Conservation (phyloP, 2,113 vertebrate species). For the Conger conger region DNA sequence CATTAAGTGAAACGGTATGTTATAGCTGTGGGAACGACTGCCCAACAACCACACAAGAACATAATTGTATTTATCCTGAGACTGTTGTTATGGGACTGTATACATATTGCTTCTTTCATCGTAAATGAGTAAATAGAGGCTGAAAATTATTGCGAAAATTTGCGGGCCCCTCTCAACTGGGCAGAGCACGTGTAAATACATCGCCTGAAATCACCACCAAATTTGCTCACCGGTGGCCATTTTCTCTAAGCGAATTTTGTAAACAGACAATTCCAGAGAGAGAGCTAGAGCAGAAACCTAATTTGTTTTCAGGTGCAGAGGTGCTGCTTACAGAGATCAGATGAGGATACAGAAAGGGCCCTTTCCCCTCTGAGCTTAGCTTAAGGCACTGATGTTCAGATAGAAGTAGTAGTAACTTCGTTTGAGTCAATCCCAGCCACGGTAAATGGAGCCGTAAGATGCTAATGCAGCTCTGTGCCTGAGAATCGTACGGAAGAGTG, state of each 20-base stretch:
- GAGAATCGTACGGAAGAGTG: constrained; percentile 49
- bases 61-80: neutral
- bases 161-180: neutral
- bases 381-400: constrained; percentile 63
- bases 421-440: constrained; percentile 60
- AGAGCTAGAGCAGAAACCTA: constrained; percentile 57
- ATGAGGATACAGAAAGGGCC: constrained; percentile 53
- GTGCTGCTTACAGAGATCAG: constrained; percentile 58
- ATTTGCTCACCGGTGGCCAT: constrained; percentile 7
- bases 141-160: neutral
- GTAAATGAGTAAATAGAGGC: neutral
- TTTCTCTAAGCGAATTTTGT: constrained; percentile 46
- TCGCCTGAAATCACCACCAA: constrained; percentile 22
- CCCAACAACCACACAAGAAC: neutral
- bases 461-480: constrained; percentile 63
- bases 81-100: neutral
- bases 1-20: neutral
- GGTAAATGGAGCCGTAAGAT: constrained; percentile 65
- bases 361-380: constrained; percentile 52
- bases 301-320: constrained; percentile 63
- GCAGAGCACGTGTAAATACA: constrained; percentile 1
- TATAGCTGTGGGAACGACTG: neutral
- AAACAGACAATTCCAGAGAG: constrained; percentile 49
- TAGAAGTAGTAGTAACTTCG: constrained; percentile 68
- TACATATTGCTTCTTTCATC: neutral